Evolutionary conservation across 2,113 vertebrate species (phyloP).

Genomic region (Chaetodon auriga): DNA sequence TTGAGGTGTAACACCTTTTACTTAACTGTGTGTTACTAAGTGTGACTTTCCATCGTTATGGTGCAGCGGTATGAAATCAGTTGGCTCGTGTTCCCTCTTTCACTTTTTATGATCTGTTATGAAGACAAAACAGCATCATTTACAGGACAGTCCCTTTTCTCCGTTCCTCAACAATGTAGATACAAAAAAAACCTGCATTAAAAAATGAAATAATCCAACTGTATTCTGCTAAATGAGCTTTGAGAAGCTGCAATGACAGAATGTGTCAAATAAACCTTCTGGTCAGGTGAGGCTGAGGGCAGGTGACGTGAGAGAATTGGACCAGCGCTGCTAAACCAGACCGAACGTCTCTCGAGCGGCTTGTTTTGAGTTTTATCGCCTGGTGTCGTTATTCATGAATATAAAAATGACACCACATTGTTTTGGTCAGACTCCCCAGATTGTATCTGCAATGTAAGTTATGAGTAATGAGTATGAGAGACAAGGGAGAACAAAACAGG

Average conservation of each 20-base stretch:
- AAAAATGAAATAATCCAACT: neutral
- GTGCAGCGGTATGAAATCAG: neutral
- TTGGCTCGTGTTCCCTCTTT: neutral
- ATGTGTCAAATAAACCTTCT: neutral
- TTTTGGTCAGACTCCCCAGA: neutral
- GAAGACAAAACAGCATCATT: neutral
- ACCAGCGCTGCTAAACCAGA: neutral
- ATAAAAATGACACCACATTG: slow-evolving; percentile 25
- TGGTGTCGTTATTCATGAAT: slow-evolving; percentile 18
- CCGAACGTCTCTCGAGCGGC: neutral
- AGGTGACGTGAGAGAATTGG: neutral
- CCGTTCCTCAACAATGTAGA: neutral
- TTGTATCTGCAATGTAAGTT: slow-evolving; percentile 5
- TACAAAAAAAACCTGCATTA: neutral
- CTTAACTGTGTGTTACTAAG: too few relatives aligned
- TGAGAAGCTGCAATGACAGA: neutral
- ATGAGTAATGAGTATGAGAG: neutral
- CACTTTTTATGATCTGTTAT: neutral
- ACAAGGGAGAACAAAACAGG: neutral
- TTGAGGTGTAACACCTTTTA: too few relatives aligned
- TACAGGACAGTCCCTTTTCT: neutral
- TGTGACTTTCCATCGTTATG: too few relatives aligned
- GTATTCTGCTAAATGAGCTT: neutral
- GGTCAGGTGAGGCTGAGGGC: neutral
- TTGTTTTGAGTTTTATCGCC: neutral